phyloP scores from a whole-genome alignment of 2,888 invertebrate genomes.

The Rhodophaea formosa region DNA sequence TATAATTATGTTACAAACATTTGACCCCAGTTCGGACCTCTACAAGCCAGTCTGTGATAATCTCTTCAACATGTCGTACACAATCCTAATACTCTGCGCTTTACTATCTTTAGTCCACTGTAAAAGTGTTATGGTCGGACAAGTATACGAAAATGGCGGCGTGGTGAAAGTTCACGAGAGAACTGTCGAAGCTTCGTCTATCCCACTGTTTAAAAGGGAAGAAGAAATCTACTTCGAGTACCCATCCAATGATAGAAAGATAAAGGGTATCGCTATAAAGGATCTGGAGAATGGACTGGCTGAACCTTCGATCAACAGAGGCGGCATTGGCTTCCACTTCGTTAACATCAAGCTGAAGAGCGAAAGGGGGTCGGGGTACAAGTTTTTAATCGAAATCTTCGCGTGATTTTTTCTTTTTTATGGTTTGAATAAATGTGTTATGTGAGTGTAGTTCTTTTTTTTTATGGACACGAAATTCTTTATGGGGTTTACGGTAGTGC shows the following conservation, averaged over 20 bases:
- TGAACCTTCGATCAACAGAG: constrained; percentile 60
- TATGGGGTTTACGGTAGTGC: no score
- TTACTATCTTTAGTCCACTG: constrained; percentile 31
- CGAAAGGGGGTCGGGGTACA: constrained; percentile 61
- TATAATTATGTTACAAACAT: background rate
- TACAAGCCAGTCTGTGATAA: no score
- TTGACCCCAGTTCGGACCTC: background rate
- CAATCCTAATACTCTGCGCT: constrained; percentile 31
- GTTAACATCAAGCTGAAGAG: constrained; percentile 72
- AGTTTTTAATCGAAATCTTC: constrained; percentile 62
- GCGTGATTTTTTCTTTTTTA: constrained; percentile 44
- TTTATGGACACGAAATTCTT: no score
- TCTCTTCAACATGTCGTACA: constrained; percentile 38
- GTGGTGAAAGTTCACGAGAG: constrained; percentile 49
- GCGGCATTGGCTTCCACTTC: constrained; percentile 63
- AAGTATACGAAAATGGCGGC: constrained; percentile 42
- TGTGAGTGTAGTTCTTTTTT: background rate
- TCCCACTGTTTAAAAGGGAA: constrained; percentile 46
- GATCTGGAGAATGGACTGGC: constrained; percentile 64
- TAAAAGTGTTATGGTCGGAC: constrained; percentile 49
- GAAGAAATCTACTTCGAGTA: constrained; percentile 49
- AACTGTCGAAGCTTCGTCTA: constrained; percentile 34
- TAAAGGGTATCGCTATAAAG: constrained; percentile 69
- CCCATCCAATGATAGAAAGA: constrained; percentile 52
- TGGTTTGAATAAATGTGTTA: background rate